phyloP scores from a whole-genome alignment of 35 echinoderm and acorn worm genomes.

The Apostichopus parvimensis region DNA sequence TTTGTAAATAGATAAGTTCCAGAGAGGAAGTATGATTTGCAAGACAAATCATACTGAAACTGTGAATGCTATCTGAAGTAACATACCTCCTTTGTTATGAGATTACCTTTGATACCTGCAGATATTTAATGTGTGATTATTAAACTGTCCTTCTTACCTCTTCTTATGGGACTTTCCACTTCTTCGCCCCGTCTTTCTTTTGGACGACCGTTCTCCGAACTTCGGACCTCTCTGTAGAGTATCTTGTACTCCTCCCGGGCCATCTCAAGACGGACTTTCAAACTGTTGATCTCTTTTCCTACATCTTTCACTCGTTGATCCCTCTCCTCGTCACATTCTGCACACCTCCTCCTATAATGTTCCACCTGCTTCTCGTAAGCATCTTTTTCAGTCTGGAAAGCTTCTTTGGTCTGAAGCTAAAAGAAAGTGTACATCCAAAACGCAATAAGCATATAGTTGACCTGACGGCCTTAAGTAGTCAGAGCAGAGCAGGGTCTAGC shows the following conservation, averaged over 20 bases:
- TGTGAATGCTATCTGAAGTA: too few relatives aligned
- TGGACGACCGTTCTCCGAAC: slow-evolving; percentile 31
- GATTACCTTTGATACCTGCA: background rate
- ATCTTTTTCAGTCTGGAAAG: slow-evolving; percentile 26
- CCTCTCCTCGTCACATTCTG: background rate
- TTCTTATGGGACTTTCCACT: background rate
- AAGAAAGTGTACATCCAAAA: background rate
- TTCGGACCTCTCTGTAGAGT: slow-evolving; percentile 64
- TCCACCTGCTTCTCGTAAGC: slow-evolving; percentile 24
- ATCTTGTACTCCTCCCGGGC: slow-evolving; percentile 87
- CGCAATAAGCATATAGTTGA: too few relatives aligned
- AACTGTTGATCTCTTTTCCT: slow-evolving; percentile 61
- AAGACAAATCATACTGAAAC: too few relatives aligned
- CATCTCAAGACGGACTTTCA: slow-evolving; percentile 75
- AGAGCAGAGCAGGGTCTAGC: too few relatives aligned
- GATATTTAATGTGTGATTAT: too few relatives aligned
- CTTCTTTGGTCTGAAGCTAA: slow-evolving; percentile 52
- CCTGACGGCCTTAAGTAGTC: too few relatives aligned
- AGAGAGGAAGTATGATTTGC: too few relatives aligned
- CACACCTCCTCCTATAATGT: background rate
- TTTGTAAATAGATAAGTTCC: too few relatives aligned
- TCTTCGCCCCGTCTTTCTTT: slow-evolving; percentile 49
- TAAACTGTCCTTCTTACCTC: background rate
- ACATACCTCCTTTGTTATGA: too few relatives aligned
- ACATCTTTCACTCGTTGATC: slow-evolving; percentile 28